phyloP scores from a whole-genome alignment of 2,888 invertebrate species.

The Morinoia aosen region DNA sequence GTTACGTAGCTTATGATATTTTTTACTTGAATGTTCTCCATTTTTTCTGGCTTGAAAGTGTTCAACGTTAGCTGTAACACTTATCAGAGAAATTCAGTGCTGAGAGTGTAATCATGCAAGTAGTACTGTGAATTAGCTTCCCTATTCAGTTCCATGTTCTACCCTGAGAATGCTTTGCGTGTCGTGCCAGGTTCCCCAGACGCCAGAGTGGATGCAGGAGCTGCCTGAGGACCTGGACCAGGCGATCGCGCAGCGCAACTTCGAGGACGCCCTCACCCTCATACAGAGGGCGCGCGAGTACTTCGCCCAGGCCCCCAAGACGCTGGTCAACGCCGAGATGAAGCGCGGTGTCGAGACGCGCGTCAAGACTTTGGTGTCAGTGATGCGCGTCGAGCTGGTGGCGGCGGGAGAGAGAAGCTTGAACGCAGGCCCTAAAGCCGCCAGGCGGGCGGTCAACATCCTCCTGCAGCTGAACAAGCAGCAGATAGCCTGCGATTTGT shows the following conservation, averaged over 20 bases:
- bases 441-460: conserved; percentile 75
- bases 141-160: background rate
- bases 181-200: conserved; percentile 67
- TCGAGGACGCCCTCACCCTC: conserved; percentile 89
- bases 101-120: background rate
- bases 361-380: conserved; percentile 85
- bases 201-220: conserved; percentile 90
- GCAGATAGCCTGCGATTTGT: conserved; percentile 82
- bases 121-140: background rate
- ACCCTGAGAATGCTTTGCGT: background rate
- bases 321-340: conserved; percentile 62
- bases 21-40: no score
- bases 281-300: conserved; percentile 77
- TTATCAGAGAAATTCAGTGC: background rate
- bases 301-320: conserved; percentile 64
- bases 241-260: conserved; percentile 93
- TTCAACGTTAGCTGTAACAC: background rate
- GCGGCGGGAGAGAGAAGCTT: conserved; percentile 88
- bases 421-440: conserved; percentile 89
- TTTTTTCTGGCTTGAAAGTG: background rate
- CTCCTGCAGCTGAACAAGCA: conserved; percentile 63
- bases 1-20: no score
- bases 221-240: conserved; percentile 95
- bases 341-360: conserved; percentile 81
- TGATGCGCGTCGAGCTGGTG: conserved; percentile 85